phyloP scores from a whole-genome alignment of 2,113 vertebrate genomes.

The Salvelinus alpinus region DNA sequence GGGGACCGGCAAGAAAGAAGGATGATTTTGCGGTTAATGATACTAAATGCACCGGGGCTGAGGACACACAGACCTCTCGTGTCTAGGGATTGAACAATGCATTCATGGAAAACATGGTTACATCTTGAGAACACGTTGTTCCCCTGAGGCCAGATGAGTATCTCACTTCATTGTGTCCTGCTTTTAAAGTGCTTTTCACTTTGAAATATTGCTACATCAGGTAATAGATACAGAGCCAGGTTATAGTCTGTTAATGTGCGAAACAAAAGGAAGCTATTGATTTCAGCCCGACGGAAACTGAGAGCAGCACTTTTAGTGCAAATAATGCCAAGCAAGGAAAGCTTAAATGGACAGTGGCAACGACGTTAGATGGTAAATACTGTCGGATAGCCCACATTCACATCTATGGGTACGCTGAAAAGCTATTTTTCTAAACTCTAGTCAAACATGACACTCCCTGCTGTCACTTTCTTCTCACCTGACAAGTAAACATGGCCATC shows the following conservation, averaged over 20 bases:
- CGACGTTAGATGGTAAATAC: slow-evolving; percentile 1
- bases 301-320: slow-evolving; percentile 8
- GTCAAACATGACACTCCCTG: too few species aligned
- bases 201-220: not conserved
- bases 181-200: slow-evolving; percentile 5
- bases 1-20: slow-evolving; percentile 13
- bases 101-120: not conserved
- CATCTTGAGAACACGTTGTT: not conserved
- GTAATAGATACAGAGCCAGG: slow-evolving; percentile 12
- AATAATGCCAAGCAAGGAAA: not conserved
- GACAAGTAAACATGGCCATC: too few species aligned
- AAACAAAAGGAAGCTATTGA: slow-evolving; percentile 6
- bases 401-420: not conserved
- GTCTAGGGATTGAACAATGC: not conserved
- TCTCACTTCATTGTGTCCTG: slow-evolving; percentile 7
- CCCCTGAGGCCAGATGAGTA: slow-evolving; percentile 6
- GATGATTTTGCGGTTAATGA: slow-evolving; percentile 10
- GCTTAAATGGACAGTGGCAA: slow-evolving; percentile 7
- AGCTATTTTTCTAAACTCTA: too few species aligned
- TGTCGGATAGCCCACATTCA: slow-evolving; percentile 9
- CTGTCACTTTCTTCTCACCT: too few species aligned
- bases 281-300: not conserved
- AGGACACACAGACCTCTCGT: slow-evolving; percentile 8
- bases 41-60: slow-evolving; percentile 8
- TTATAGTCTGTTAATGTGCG: slow-evolving; percentile 7